Evolutionary conservation across 2,113 vertebrate species (phyloP), one percentile per base, ranked within the genome.

Genomic region (Antigone vipio): DNA sequence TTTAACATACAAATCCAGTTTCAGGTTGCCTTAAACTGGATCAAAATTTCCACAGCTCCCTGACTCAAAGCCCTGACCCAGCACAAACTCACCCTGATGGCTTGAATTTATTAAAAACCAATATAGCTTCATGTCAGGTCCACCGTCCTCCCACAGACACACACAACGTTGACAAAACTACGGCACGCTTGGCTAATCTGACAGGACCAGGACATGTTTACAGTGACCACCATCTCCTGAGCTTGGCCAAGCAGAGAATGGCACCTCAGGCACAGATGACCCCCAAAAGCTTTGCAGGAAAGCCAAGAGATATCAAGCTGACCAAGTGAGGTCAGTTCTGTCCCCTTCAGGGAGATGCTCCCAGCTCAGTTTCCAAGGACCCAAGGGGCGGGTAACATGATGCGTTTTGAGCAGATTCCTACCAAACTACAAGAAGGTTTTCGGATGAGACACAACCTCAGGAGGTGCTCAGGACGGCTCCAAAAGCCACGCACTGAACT

Each of bases 31-130:
- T 32, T 47, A 27, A 88, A 42, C 13, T 5, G 30, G 47, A 38
- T 20, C 15, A 35, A 34, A 17, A 69, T 34, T 50, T 50, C 32
- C 55, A 32, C 9, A 76, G 24, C 16, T 82, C 50, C 29, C 17
- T n/a, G 5, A 71, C 19, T 26, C 24, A 52, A 71, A 59, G 50
- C 34, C 22, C 32, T 17, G 35, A 71, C 21, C 11, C 29, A 83
- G 38, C 35, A 38, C 0, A 0, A 75, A 24, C n/a, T 42, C 40
- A 34, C 5, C 9, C 55, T 3, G 8, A 67, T 11, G 62, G 24
- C 23, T 10, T 13, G 29, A 58, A n/a, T 47, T 67, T 21, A 38
- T 29, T 21, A 44, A 71, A 59, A 74, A 73, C 2, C 34, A 64
- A 2, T 24, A 66, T 38, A 42, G 29, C 50, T 44, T 63, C 27